phyloP scores from a whole-genome alignment of 2,888 invertebrate genomes.

The Himalopsyche anomala region DNA sequence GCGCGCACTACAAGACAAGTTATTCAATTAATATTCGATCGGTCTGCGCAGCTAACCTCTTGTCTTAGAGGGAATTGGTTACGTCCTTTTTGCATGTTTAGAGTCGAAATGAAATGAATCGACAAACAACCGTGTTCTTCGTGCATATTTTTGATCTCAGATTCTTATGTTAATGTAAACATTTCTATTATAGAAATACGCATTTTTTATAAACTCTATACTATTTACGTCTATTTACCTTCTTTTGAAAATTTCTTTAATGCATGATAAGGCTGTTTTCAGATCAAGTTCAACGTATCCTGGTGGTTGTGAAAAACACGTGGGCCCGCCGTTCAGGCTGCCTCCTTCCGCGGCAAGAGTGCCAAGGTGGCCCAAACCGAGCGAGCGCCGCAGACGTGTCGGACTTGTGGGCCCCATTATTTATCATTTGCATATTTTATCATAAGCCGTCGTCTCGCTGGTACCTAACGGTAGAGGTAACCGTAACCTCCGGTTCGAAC shows the following conservation, averaged over 20 bases:
- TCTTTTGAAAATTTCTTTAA: not conserved
- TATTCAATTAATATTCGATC: too few relatives aligned
- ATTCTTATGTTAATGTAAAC: too few relatives aligned
- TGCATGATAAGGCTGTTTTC: not conserved
- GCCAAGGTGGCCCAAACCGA: not conserved
- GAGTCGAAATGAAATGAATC: too few relatives aligned
- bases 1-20: too few relatives aligned
- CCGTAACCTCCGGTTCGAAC: slow-evolving; percentile 33
- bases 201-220: too few relatives aligned
- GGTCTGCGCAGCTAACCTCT: too few relatives aligned
- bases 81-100: too few relatives aligned
- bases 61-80: too few relatives aligned
- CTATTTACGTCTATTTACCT: too few relatives aligned
- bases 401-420: slow-evolving; percentile 27
- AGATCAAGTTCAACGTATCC: slow-evolving; percentile 18
- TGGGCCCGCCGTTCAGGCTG: not conserved
- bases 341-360: not conserved
- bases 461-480: not conserved
- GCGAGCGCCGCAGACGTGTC: slow-evolving; percentile 3
- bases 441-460: slow-evolving; percentile 1
- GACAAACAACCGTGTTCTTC: too few relatives aligned
- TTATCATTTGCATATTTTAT: slow-evolving; percentile 33
- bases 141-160: too few relatives aligned
- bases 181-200: too few relatives aligned
- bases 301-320: slow-evolving; percentile 1